phyloP scores from a whole-genome alignment of 2,888 invertebrate species.

The Coleophora deauratella region DNA sequence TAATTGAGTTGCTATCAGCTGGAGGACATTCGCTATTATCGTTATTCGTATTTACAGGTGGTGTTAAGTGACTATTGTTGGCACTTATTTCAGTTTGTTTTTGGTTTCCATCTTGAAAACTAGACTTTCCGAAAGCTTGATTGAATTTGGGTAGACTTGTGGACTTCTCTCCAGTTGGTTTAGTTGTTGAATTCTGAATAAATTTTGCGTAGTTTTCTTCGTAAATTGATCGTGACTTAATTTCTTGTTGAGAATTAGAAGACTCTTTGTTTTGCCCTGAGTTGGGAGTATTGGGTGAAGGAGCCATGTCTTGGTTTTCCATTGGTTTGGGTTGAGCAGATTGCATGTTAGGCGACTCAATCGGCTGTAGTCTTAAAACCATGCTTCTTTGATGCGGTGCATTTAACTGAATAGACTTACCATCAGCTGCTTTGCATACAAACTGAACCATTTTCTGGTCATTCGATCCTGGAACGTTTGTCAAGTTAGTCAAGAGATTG shows the following conservation, averaged over 20 bases:
- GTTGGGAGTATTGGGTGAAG: conserved; percentile 26
- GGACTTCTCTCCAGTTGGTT: conserved; percentile 50
- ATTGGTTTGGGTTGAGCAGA: conserved; percentile 28
- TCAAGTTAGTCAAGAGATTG: conserved; percentile 61
- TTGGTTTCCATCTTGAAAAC: conserved; percentile 67
- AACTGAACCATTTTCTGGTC: conserved; percentile 76
- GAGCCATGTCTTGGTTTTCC: conserved; percentile 41
- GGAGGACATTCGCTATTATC: conserved; percentile 42
- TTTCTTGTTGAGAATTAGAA: conserved; percentile 44
- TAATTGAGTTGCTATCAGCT: conserved; percentile 46
- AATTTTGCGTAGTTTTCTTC: conserved; percentile 74
- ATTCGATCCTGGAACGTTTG: conserved; percentile 60
- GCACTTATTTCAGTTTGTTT: conserved; percentile 40
- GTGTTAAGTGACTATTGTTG: conserved; percentile 33
- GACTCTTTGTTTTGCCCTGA: conserved; percentile 30
- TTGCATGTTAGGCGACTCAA: conserved; percentile 47
- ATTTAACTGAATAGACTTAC: conserved; percentile 72
- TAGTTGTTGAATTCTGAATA: conserved; percentile 56
- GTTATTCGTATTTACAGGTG: conserved; percentile 20
- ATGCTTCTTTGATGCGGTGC: conserved; percentile 69
- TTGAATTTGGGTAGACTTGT: conserved; percentile 82
- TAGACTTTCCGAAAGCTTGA: conserved; percentile 84
- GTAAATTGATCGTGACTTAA: conserved; percentile 66
- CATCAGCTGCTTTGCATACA: conserved; percentile 77
- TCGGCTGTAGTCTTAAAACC: conserved; percentile 62